Base-by-base conservation (phyloP, 1,140 invertebrate species). In the Mamestra configurata region DNA sequence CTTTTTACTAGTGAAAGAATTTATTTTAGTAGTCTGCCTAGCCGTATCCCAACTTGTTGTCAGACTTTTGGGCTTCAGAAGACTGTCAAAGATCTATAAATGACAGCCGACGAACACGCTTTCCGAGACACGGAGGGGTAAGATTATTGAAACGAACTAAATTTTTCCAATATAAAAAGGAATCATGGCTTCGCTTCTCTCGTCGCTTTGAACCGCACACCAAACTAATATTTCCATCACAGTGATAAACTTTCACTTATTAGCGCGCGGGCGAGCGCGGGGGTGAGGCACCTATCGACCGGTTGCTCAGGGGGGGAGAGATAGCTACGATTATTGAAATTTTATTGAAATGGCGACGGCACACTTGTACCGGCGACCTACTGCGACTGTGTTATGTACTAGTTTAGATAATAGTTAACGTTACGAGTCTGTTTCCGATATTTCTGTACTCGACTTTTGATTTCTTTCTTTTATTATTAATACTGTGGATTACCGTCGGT, bases 221-320 rank as follows among this genome's bases (percentile, higher is more conserved):
- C 22, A 70, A 70, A 70, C 22, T 27, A 70, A 70, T 70, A 70
- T 49, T 27, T 43, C 66, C 18, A 70, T 46, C 22, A 70, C 40
- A 46, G 66, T 73, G 71, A 73, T 73, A 55, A 57, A 73, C 71
- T 73, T 73, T 73, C 49, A 73, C 71, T 73, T 73, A 73, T 55
- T 73, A 55, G 24, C 20, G 18, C 1, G 35, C 18, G 61, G 61
- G 6, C 49, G 51, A 73, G 27, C 31, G 40, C 66, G 61, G 61
- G 61, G 61, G 61, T 66, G 61, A 66, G 61, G 35, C 35, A 66
- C 35, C 7, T 18, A 66, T 40, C 31, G n/a, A 22, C 31, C 5
- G 59, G n/a, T 20, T n/a, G 31, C 35, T 7, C 40, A 20, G 66
- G 5, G 31, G n/a, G 20, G 40, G 64, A 18, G 49, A 31, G 18